Evolutionary conservation across 1,140 invertebrate genomes (phyloP), one percentile per base, ranked within the genome.

Genomic region (Procambarus clarkii): DNA sequence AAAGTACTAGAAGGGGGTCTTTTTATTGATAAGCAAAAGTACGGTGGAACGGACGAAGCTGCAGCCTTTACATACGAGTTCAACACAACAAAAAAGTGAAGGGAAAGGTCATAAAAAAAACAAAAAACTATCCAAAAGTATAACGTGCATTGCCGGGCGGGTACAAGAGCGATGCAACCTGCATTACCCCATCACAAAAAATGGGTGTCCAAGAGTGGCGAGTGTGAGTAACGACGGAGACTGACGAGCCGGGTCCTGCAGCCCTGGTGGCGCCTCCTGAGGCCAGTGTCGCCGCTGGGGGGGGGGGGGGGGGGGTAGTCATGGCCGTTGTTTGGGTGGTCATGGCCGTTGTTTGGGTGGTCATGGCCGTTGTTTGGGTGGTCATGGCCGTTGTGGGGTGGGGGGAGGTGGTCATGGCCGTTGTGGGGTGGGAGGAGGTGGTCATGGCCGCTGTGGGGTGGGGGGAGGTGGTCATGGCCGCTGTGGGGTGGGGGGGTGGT

Each of bases 141-240:
- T 21, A 50, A 44, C 64, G 45, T 54, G 85, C 85, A 87, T 60
- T 87, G 85, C 85, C 76, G 77, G 58, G n/a, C 76, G 74, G 24
- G 60, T 79, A 87, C 85, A 78, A 77, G 58, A 24, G 85, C 15
- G 85, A 15, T 48, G 71, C 85, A 71, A 71, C 85, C 48, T 87
- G 85, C 85, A 87, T 87, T 87, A 87, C 76, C 45, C 79, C 76
- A 87, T 87, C 48, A 79, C 85, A 87, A 87, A 87, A 86, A 74
- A 74, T 9, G 13, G n/a, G n/a, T 24, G 85, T 4, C 85, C 85
- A 21, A 64, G 85, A 87, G 58, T 24, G 85, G 71, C 71, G 85
- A 87, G 85, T 77, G 85, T 77, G 79, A 87, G 85, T 87, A 87
- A 87, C 85, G 85, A 87, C 85, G 79, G 2, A 64, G 76, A 76